Evolutionary conservation across 2,797 vertebrate species (phyloP), one percentile per base, ranked within the genome.

Genomic region (Poecile montanus): DNA sequence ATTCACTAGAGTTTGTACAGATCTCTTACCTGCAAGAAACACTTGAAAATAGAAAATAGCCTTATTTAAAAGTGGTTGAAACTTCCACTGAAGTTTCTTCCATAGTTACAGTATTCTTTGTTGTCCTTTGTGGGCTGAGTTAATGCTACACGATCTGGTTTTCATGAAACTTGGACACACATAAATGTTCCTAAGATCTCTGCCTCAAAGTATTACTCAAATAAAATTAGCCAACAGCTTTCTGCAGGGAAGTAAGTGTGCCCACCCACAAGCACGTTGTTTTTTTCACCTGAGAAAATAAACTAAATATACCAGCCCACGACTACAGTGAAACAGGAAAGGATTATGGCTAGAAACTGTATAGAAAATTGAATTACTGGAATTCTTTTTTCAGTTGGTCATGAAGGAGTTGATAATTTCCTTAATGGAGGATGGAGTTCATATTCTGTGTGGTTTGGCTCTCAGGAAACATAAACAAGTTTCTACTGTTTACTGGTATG

Each of bases 61-160:
- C 23, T 53, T 66, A 14, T 0, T 42, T 61, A n/a, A 16, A 66
- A 2, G 0, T 11, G 6, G 4, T 70, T 85, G 27, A 38, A 65
- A 38, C 21, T 82, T 29, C 40, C 34, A 22, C 4, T 67, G 16
- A 61, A 57, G 50, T 21, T 88, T 60, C 74, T 25, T 21, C 34
- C 61, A 1, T 7, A 53, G 36, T 58, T 76, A 5, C 0, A 1
- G 9, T 48, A 21, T 12, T 34, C 30, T 65, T 76, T 70, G 9
- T 66, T 79, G 53, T 57, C 50, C 65, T 27, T 17, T 6, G 29
- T 12, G 20, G 7, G 20, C 70, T 77, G 45, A 53, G 19, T 34
- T 65, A 58, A 70, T 40, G 27, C 19, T 76, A 18, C 16, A 6
- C 3, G 1, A 17, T 71, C 34, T 40, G 61, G 14, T 63, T 82